phyloP scores from a whole-genome alignment of 2,113 vertebrate genomes.

The Cheilinus undulatus region DNA sequence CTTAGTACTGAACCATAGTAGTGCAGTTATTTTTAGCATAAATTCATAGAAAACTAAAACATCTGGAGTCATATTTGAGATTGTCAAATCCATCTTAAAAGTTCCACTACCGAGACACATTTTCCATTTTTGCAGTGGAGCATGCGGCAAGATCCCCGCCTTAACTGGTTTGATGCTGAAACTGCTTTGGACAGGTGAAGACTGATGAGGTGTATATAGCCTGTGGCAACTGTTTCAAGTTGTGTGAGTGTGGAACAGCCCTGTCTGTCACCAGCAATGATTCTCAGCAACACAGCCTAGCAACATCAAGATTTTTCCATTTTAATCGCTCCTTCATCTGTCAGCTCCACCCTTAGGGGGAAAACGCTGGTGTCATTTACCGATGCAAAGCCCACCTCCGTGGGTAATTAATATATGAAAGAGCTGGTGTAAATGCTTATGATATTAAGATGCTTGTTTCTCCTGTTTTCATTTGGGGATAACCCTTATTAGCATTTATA shows the following conservation, averaged over 20 bases:
- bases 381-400: conserved; percentile 75
- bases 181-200: conserved; percentile 78
- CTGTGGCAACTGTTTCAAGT: conserved; percentile 82
- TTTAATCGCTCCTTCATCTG: conserved; percentile 79
- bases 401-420: conserved; percentile 78
- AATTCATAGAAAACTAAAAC: not conserved
- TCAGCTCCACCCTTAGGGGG: conserved; percentile 74
- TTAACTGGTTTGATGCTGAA: conserved; percentile 69
- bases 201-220: conserved; percentile 82
- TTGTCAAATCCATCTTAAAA: conserved; percentile 19
- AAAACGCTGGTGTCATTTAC: conserved; percentile 67
- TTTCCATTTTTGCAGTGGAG: conserved; percentile 31
- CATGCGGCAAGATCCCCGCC: conserved; percentile 55
- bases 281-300: conserved; percentile 69
- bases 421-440: conserved; percentile 66
- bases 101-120: conserved; percentile 18
- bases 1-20: rapidly evolving
- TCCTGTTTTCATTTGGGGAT: conserved; percentile 58
- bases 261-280: conserved; percentile 77
- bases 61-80: not conserved
- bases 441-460: conserved; percentile 65
- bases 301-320: conserved; percentile 76
- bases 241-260: conserved; percentile 74
- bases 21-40: not conserved
- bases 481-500: conserved; percentile 67